Conservation (phyloP, 2,888 invertebrate genomes). For the Ceriagrion tenellum region DNA sequence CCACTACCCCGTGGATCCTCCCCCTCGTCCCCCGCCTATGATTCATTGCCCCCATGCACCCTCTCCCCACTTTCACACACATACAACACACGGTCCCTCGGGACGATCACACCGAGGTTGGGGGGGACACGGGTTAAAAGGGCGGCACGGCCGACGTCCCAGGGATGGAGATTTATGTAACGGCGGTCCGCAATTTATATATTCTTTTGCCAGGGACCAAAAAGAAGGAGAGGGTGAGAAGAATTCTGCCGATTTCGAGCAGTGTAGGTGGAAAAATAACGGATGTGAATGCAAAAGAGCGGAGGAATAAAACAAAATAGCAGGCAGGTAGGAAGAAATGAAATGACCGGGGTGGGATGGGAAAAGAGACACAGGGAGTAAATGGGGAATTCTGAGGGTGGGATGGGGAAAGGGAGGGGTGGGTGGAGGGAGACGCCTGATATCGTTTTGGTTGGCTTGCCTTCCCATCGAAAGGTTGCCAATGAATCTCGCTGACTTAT, state of each 20-base stretch:
- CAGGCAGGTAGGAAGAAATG: not conserved
- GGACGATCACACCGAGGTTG: not conserved
- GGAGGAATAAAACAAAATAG: not conserved
- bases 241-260: constrained; percentile 29
- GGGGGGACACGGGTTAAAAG: not conserved
- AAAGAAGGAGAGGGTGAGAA: not conserved
- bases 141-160: constrained; percentile 33
- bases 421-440: not conserved
- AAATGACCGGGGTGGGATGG: not conserved
- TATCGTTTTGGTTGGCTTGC: constrained; percentile 23
- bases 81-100: not conserved
- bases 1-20: not conserved
- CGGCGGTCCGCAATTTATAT: constrained; percentile 14
- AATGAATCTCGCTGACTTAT: constrained; percentile 66
- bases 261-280: constrained; percentile 58
- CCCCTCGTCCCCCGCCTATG: not conserved
- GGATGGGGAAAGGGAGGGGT: not conserved
- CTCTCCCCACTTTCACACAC: not conserved
- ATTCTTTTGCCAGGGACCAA: not conserved
- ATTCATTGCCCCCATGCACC: not conserved
- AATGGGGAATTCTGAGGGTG: not conserved
- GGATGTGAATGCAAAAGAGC: not conserved
- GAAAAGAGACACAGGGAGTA: too few species aligned
- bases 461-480: constrained; percentile 42
- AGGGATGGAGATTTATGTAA: constrained; percentile 11